Evolutionary conservation across 2,113 vertebrate species (phyloP), one percentile per base, ranked within the genome.

Genomic region (Solea solea): DNA sequence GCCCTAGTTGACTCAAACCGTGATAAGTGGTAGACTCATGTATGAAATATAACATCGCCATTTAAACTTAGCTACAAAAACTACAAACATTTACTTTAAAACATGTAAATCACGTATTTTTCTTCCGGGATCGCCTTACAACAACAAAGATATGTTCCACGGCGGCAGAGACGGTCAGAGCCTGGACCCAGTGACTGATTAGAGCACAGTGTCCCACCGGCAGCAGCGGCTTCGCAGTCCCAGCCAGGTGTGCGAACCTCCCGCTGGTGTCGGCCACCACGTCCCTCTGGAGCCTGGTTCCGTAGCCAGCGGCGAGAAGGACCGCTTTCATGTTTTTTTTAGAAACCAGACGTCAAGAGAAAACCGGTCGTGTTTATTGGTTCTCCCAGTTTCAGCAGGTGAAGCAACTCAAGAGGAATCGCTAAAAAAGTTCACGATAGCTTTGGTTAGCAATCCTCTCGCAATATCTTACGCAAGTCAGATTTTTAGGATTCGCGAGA

Each of bases 251-350:
- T 40, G 53, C 59, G 71, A 92, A 92, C 49, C 41, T 78, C 34
- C 91, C 91, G 74, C 87, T 91, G 8, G 39, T 28, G 54, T 93
- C 92, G 4, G 76, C 83, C 15, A 70, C 52, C 7, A 95, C 80
- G 9, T 95, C 94, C 69, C 82, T 65, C 81, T 93, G 93, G 11
- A 95, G 86, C 81, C 94, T 84, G 59, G 94, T 95, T 1, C 94
- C 94, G 75, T 95, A 95, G 0, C 94, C 94, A 16, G 94, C 94
- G n/a, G 93, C 94, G 41, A 95, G 86, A 56, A 95, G 90, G 1
- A 95, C 84, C 0, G 91, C 94, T 65, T 94, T 95, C 94, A 95
- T 95, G 59, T 16, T 6, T 13, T 11, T 5, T 7, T 16, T 15
- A 1, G n/a, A 2, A 15, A 2, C 48, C 48, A 45, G 9, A 10